Conservation (phyloP, 2,113 vertebrate genomes). For the Megaceryle maxima region DNA sequence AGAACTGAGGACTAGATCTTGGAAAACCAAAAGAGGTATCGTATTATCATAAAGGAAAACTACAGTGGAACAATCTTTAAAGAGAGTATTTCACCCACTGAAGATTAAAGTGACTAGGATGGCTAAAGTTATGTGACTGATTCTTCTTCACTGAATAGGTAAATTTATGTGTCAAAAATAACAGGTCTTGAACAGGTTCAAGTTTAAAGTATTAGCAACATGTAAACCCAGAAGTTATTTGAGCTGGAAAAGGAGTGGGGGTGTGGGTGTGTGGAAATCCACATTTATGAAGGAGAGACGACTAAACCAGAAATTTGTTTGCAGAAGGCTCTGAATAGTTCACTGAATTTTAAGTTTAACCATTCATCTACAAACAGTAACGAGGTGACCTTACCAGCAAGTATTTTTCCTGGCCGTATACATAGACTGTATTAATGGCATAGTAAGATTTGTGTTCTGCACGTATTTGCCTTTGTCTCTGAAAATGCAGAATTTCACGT, state of each 20-base stretch:
- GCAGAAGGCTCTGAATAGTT: not conserved
- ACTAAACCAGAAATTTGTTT: not conserved
- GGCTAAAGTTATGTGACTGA: not conserved
- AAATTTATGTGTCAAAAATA: not conserved
- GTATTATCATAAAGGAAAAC: not conserved
- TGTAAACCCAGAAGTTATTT: not conserved
- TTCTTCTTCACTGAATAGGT: not conserved
- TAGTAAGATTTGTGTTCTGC: constrained; percentile 96
- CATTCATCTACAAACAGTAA: not conserved
- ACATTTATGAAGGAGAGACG: not conserved
- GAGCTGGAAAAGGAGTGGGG: not conserved
- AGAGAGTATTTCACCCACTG: not conserved
- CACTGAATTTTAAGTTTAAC: not conserved
- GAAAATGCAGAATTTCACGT: constrained; percentile 59
- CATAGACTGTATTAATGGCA: constrained; percentile 95
- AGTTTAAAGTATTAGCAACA: not conserved
- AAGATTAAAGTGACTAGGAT: not conserved
- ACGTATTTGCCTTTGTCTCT: constrained; percentile 83
- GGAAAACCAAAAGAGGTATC: not conserved
- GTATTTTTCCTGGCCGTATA: constrained; percentile 98
- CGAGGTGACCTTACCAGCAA: constrained; percentile 84
- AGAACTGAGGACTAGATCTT: not conserved
- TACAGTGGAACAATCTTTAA: not conserved
- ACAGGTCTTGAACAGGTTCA: not conserved
- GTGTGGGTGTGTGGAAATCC: not conserved